Conservation (phyloP, 2,888 invertebrate species). For the Cecidostiba fungosa region DNA sequence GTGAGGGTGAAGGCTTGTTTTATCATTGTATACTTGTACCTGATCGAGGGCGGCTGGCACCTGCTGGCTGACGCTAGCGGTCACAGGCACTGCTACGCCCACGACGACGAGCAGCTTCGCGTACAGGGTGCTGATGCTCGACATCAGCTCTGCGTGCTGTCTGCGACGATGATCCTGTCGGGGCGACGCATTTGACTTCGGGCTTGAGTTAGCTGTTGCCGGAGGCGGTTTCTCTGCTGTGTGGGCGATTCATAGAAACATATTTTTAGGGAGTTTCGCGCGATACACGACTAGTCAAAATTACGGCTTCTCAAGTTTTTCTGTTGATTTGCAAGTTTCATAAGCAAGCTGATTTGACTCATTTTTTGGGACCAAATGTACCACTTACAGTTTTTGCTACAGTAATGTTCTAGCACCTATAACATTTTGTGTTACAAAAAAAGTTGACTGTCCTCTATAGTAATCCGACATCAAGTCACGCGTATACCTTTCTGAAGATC, state of each 20-base stretch:
- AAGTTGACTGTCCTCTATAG: too few relatives aligned
- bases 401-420: too few relatives aligned
- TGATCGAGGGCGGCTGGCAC: conserved; percentile 89
- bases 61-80: conserved; percentile 90
- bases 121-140: conserved; percentile 84
- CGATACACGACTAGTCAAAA: too few relatives aligned
- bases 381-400: too few relatives aligned
- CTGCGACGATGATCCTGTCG: conserved; percentile 62
- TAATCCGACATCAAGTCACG: not conserved
- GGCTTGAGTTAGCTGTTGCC: not conserved
- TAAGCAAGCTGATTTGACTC: too few relatives aligned
- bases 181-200: not conserved
- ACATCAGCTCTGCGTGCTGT: conserved; percentile 73
- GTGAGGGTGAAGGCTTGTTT: too few relatives aligned
- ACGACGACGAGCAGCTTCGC: conserved; percentile 90
- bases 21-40: conserved; percentile 76
- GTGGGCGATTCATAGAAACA: not conserved
- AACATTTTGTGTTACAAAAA: too few relatives aligned
- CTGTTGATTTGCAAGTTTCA: too few relatives aligned
- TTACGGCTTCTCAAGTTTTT: too few relatives aligned
- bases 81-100: conserved; percentile 90
- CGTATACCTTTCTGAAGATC: conserved; percentile 68
- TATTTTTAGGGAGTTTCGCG: too few relatives aligned
- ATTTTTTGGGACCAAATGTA: too few relatives aligned
- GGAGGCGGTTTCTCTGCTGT: not conserved